Percentiles rank a stretch among this genome's conserved stretches.
These are phyloP conservation scores for Macaria notata DNA, from an alignment of 2,888 invertebrate species.

Conservation along the genomic window DNA sequence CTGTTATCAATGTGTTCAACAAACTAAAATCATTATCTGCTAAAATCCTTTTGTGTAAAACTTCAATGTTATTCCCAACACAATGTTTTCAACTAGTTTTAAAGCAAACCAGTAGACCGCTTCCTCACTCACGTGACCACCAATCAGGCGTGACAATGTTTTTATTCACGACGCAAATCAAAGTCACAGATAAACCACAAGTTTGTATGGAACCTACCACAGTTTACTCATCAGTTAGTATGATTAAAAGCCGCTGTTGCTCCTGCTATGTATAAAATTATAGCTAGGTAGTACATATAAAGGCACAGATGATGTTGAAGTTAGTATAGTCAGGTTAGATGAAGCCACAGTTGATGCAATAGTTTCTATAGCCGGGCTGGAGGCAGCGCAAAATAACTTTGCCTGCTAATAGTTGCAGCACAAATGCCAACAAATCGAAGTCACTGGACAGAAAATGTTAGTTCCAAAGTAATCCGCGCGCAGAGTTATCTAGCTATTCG, in stretches of 20 bases:
- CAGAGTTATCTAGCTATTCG: not conserved
- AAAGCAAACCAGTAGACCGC: slow-evolving; percentile 1
- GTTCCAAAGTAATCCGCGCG: no score
- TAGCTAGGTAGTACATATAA: not conserved
- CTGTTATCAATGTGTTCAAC: no score
- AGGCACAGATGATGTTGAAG: not conserved
- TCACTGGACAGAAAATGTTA: no score
- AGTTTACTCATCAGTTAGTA: no score
- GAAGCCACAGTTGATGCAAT: not conserved
- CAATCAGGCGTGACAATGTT: slow-evolving; percentile 23
- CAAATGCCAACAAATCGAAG: no score
- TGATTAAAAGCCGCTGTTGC: no score
- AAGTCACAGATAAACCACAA: slow-evolving; percentile 3
- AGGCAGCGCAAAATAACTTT: not conserved
- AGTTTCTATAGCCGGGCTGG: not conserved
- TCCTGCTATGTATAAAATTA: no score
- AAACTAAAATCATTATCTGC: no score
- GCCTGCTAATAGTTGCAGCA: no score
- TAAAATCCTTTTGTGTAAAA: no score
- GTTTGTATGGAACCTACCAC: not conserved
- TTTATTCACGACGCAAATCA: slow-evolving; percentile 40
- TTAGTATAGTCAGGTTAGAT: not conserved
- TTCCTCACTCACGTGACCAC: slow-evolving; percentile 22
- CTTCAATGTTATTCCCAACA: no score
- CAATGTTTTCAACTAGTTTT: no score